Base-by-base conservation (phyloP, 2,888 invertebrate species). In the Meteorus cinctellus region DNA sequence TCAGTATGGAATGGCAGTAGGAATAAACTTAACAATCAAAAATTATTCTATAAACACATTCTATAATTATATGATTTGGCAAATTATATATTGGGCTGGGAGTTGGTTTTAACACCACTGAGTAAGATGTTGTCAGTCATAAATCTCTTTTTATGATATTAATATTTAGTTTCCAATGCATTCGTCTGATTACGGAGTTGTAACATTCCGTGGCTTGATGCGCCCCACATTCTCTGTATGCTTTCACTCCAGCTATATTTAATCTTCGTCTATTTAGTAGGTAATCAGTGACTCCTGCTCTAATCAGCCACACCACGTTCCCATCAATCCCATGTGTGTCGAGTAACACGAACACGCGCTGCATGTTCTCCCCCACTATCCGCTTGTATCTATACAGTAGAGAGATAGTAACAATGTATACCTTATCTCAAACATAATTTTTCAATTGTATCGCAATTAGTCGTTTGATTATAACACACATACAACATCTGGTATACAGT, bases 231-330 rank as follows among this genome's bases (percentile, higher is more conserved):
- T 24, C 31, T n/a, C 55, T 14, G 59, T n/a, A 48, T 48, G 16
- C 4, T 14, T 48, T n/a, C 14, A 16, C 48, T 48, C 16, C 48
- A 14, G 2, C 16, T 48, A 16, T n/a, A 48, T 48, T 82, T 59
- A 82, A 83, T 83, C 82, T 80, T 76, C 80, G 73, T 74, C 78
- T 79, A 78, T 82, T 84, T 82, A 82, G 77, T 51, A 77, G 14
- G 81, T 78, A 82, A 84, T 85, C 83, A 83, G 84, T 80, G 81
- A 81, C 79, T 76, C 77, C 77, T 80, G 60, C 45, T 72, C 84
- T 84, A 84, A 85, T 85, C 85, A 83, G 82, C 78, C 78, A 78
- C n/a, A 16, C n/a, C 81, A 78, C 81, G 80, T 81, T 78, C 80
- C 81, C 84, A 83, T 85, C 83, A 83, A 85, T 86, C 81, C 55